These are phyloP conservation scores for Agriopis leucophaearia DNA, from an alignment of 2,888 invertebrate species.

Conservation along the genomic window DNA sequence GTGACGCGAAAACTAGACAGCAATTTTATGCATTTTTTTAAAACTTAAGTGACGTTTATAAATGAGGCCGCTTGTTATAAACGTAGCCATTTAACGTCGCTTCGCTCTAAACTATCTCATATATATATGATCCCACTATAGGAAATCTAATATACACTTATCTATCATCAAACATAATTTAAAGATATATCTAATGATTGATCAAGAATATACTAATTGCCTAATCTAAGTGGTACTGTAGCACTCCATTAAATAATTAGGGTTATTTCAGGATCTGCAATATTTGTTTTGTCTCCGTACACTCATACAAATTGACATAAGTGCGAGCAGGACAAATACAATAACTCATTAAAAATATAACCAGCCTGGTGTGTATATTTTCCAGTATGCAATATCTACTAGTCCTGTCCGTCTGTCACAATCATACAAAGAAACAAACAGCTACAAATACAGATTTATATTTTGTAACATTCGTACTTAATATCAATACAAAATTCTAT, in stretches of 20 bases:
- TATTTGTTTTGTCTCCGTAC: too few species aligned
- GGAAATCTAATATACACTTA: slow-evolving; percentile 13
- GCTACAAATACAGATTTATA: slow-evolving; percentile 13
- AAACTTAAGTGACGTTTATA: too few species aligned
- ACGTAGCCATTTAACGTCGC: slow-evolving; percentile 36
- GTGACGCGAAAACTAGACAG: too few species aligned
- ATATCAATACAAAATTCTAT: slow-evolving; percentile 19
- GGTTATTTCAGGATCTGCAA: too few species aligned
- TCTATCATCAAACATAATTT: slow-evolving; percentile 8
- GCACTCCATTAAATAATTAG: background rate
- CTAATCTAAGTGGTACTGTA: slow-evolving; percentile 4
- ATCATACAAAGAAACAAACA: slow-evolving; percentile 20
- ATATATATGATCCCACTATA: slow-evolving; percentile 25
- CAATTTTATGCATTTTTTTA: too few species aligned
- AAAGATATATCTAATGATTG: slow-evolving; percentile 11
- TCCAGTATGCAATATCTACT: background rate
- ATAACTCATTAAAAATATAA: too few species aligned
- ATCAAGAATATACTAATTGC: slow-evolving; percentile 8
- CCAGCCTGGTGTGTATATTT: background rate
- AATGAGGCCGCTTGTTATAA: slow-evolving; percentile 10
- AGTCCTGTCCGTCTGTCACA: background rate
- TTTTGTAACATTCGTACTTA: slow-evolving; percentile 14
- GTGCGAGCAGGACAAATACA: too few species aligned
- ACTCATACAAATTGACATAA: too few species aligned
- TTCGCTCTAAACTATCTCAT: slow-evolving; percentile 36